phyloP scores from a whole-genome alignment of 2,797 vertebrate species.

The Myoxocephalus aenaeus region DNA sequence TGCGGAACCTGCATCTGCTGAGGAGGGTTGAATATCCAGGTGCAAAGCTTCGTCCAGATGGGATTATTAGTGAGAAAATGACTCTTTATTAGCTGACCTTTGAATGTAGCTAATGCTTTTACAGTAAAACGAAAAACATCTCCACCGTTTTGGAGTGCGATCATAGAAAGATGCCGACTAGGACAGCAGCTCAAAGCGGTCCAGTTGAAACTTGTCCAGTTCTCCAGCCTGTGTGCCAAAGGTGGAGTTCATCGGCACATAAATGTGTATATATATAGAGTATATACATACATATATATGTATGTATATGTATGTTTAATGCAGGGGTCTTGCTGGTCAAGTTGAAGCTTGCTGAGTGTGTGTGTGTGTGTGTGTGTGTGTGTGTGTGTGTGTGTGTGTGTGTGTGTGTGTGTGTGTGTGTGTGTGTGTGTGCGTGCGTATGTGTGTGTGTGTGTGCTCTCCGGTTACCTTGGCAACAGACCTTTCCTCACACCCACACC shows the following conservation, averaged over 20 bases:
- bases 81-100: neutral
- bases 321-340: conserved; percentile 49
- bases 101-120: too few relatives aligned
- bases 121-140: too few relatives aligned
- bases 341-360: conserved; percentile 20
- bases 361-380: too few relatives aligned
- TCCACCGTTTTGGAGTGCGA: neutral
- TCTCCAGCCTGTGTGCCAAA: too few relatives aligned
- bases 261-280: too few relatives aligned
- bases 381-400: conserved; percentile 1
- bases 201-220: neutral
- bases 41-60: neutral
- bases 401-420: too few relatives aligned
- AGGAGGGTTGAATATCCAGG: neutral
- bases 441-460: conserved; percentile 21
- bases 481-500: conserved; percentile 33
- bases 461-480: conserved; percentile 70
- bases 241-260: too few relatives aligned
- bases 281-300: too few relatives aligned
- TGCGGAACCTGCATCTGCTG: neutral
- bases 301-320: neutral
- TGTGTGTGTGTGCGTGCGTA: too few relatives aligned
- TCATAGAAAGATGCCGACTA: too few relatives aligned
- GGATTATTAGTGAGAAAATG: neutral
- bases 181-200: conserved; percentile 9